Base-by-base conservation (phyloP, 35 echinoderm and acorn worm species). In the Heliocidaris tuberculata region DNA sequence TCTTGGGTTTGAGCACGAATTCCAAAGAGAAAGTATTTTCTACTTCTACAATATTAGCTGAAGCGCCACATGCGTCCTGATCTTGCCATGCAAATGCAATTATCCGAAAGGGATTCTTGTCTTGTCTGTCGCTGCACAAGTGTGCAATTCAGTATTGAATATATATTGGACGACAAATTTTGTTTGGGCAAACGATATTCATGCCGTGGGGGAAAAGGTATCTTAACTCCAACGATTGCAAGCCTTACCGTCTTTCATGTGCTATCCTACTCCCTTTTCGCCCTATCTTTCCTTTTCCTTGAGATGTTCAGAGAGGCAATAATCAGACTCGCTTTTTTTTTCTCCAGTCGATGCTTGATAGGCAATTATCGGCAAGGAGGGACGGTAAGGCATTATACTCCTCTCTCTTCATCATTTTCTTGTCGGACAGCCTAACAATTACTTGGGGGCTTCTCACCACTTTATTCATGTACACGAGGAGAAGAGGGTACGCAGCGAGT, bases 181-280 rank as follows among this genome's bases (percentile, higher is more conserved):
- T 89, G 87, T 89, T 89, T 89, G 87, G 87, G 87, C 87, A 89
- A 89, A 89, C 47, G 87, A 89, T 89, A 89, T 89, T 89, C 87
- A 89, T 48, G 87, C 87, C 87, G 47, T 32, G 47, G 47, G 87
- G 87, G 87, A 78, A 78, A 89, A 89, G 87, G 87, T 89, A 89
- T 89, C 87, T 89, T 48, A 89, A 32, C 87, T 78, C 65, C 65
- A n/a, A 78, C 15, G 65, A 78, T 78, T 78, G 65, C 65, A 78
- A 24, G 65, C 65, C 27, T 78, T 78, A 78, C 19, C 65, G 65
- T 78, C 31, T 89, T 32, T 32, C 47, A 89, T 42, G 13, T 17
- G 31, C 87, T 42, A 42, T 89, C 87, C 87, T 89, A 89, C 87
- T 32, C 87, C 87, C 87, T 17, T 32, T 48, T n/a, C 65, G 65